A percentile compares a stretch with the other conserved stretches of the same genome.
Conservation (phyloP, 2,888 invertebrate genomes). For the Pecten maximus region DNA sequence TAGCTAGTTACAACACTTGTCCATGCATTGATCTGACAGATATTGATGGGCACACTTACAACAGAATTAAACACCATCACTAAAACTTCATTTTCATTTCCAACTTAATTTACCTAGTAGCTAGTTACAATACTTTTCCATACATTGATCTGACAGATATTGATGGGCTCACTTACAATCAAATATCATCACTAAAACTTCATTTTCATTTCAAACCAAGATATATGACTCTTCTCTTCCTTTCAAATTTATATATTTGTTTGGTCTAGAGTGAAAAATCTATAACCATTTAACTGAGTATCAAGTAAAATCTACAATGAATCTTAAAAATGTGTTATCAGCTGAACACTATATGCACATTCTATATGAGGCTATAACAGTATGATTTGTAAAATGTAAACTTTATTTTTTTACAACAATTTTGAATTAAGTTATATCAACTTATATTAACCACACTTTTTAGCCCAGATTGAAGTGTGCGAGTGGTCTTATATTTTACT, state of each 20-base stretch:
- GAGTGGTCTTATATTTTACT: too few relatives aligned
- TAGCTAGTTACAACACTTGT: neutral
- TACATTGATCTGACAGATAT: conserved; percentile 23
- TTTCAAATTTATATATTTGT: neutral
- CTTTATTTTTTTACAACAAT: too few relatives aligned
- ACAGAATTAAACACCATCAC: neutral
- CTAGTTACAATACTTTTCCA: neutral
- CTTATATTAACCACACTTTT: too few relatives aligned
- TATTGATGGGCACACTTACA: neutral
- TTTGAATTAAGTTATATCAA: too few relatives aligned
- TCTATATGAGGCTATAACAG: neutral
- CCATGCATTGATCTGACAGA: neutral
- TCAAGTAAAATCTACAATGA: neutral
- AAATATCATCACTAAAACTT: neutral
- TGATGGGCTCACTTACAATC: neutral
- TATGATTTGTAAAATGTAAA: neutral
- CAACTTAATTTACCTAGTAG: neutral
- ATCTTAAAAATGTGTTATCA: too few relatives aligned
- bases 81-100: neutral
- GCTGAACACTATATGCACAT: neutral
- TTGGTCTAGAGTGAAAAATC: neutral
- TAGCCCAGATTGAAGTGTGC: too few relatives aligned
- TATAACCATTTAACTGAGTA: too few relatives aligned
- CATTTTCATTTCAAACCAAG: neutral
- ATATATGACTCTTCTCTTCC: neutral